Conservation (phyloP, 2,888 invertebrate genomes). For the Cartodere bifasciata region DNA sequence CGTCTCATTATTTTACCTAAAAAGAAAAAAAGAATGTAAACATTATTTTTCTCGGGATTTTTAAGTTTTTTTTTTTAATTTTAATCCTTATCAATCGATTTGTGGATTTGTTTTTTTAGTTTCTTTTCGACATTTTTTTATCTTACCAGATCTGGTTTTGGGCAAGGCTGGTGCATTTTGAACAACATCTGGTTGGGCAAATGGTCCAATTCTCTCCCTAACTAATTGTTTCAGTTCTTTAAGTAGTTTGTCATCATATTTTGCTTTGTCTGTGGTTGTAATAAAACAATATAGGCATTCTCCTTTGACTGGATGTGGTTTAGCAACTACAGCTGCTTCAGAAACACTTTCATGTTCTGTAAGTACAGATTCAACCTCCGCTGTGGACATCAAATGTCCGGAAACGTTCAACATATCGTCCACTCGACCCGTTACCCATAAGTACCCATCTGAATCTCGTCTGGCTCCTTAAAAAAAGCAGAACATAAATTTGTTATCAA, state of each 20-base stretch:
- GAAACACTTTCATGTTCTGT: slow-evolving; percentile 69
- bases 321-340: slow-evolving; percentile 93
- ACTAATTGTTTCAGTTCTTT: slow-evolving; percentile 66
- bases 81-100: too few species aligned
- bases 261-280: slow-evolving; percentile 67
- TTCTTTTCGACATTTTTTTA: too few species aligned
- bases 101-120: too few species aligned
- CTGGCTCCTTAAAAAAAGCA: slow-evolving; percentile 55
- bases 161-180: slow-evolving; percentile 91
- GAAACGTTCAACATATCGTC: slow-evolving; percentile 99
- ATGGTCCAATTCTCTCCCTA: slow-evolving; percentile 85
- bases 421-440: slow-evolving; percentile 93
- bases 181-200: slow-evolving; percentile 89
- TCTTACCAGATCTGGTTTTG: slow-evolving; percentile 92
- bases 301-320: slow-evolving; percentile 90
- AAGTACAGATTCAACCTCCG: slow-evolving; percentile 79
- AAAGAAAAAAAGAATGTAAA: too few species aligned
- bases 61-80: too few species aligned
- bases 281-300: slow-evolving; percentile 96
- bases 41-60: too few species aligned
- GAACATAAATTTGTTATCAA: too few species aligned
- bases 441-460: slow-evolving; percentile 85
- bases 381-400: slow-evolving; percentile 94
- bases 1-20: slow-evolving; percentile 89
- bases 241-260: slow-evolving; percentile 56